phyloP scores from a whole-genome alignment of 2,888 invertebrate species.

The Nomada lathburiana region DNA sequence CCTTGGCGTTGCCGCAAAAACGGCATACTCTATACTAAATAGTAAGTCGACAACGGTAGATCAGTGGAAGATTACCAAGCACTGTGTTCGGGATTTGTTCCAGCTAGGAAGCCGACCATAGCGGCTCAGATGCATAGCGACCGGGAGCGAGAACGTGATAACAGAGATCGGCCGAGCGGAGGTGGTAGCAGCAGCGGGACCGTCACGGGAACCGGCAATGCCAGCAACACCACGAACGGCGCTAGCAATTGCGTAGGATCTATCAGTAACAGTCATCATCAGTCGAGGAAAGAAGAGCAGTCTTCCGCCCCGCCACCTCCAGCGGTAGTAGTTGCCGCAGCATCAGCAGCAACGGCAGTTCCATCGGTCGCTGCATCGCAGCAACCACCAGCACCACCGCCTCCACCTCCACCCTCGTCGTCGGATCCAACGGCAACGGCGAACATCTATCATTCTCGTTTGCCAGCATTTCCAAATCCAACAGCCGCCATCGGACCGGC shows the following conservation, averaged over 20 bases:
- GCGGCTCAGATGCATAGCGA: constrained; percentile 85
- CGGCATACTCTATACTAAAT: constrained; percentile 23
- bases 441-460: constrained; percentile 77
- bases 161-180: constrained; percentile 79
- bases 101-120: constrained; percentile 88
- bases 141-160: constrained; percentile 84
- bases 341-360: constrained; percentile 71
- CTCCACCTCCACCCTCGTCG: constrained; percentile 46
- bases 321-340: constrained; percentile 28
- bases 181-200: constrained; percentile 28
- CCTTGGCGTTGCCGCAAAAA: neutral
- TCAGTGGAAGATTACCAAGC: constrained; percentile 82
- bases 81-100: constrained; percentile 85
- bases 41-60: constrained; percentile 56
- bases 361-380: neutral
- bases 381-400: constrained; percentile 27
- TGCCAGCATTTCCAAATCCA: constrained; percentile 75
- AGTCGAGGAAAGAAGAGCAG: constrained; percentile 77
- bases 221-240: constrained; percentile 29
- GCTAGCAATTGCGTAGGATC: constrained; percentile 46
- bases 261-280: constrained; percentile 70
- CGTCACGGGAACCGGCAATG: constrained; percentile 40
- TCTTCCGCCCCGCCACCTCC: constrained; percentile 38
- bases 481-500: constrained; percentile 74
- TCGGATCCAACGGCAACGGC: constrained; percentile 60